Base-by-base conservation (phyloP, 2,113 vertebrate genomes). In the Cyprinodon tularosa region DNA sequence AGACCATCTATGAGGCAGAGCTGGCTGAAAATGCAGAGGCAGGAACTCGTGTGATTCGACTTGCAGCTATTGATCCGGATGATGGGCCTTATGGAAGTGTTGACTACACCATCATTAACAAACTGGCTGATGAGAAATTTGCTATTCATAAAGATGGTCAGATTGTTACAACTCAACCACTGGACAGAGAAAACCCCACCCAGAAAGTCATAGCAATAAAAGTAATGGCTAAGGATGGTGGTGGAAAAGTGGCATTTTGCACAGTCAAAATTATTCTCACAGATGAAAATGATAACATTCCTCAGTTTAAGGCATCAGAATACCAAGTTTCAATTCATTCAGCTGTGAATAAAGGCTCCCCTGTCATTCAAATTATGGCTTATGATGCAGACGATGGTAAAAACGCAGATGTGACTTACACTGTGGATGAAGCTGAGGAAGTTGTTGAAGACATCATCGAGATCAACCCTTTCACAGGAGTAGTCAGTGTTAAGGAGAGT, bases 21-120 rank as follows among this genome's bases (percentile, higher is more conserved):
- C 91, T 99, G 74, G 96, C 96, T 10, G 98, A 99, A 90, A 99
- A 99, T 10, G 95, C 97, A 2, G 95, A 95, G 68, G 91, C 96
- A 6, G 98, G 98, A 63, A 98, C 98, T 20, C 95, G 96, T n/a
- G 97, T 99, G 79, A 97, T 99, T 68, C 94, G 97, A 59, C 84
- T 99, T 62, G 86, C 96, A 12, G 98, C 97, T 48, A 93, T 96
- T 29, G 97, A 99, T 83, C 96, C 96, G 4, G 98, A 99, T 0
- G 96, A 96, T 13, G 98, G 98, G 4, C 96, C 95, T 0, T 98
- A 96, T 0, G 98, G 98, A 74, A 96, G 93, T 1, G 91, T 99
- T 12, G 96, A 98, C 87, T 99, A 99, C 71, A 98, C 96, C 37
- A 99, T 99, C 86, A 98, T 99, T 75, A 99, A 99, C 72, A 98